phyloP scores from a whole-genome alignment of 2,113 vertebrate species.

The Nerophis lumbriciformis region DNA sequence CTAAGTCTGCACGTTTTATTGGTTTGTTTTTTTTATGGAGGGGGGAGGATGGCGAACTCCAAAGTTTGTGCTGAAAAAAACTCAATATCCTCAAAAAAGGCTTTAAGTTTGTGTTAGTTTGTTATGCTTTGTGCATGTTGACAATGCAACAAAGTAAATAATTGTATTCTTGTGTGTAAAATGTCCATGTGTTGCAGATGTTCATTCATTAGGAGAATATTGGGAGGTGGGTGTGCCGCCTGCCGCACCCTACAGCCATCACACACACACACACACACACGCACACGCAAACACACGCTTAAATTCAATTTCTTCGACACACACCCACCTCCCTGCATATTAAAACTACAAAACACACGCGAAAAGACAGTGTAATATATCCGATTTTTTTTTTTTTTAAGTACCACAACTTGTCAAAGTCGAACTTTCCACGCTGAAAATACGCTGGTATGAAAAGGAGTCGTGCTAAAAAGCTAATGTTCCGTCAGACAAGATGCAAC shows the following conservation, averaged over 20 bases:
- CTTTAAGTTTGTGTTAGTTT: neutral
- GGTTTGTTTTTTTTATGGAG: neutral
- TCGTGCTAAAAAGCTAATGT: neutral
- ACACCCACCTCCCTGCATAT: neutral
- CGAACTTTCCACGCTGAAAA: neutral
- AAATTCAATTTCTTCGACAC: neutral
- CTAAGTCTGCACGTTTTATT: neutral
- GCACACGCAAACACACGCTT: constrained; percentile 3
- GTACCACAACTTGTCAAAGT: neutral
- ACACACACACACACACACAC: neutral
- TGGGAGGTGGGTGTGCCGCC: constrained; percentile 53
- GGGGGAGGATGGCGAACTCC: no score
- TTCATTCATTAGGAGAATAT: constrained; percentile 50
- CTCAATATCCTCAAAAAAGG: neutral
- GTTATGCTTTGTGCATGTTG: neutral
- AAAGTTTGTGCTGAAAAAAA: neutral
- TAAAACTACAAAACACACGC: neutral
- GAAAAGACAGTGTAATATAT: neutral
- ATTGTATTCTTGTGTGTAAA: no score
- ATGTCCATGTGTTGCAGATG: neutral
- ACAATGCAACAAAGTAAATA: no score
- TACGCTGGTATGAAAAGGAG: neutral
- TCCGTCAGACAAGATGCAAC: constrained; percentile 25
- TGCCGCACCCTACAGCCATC: constrained; percentile 52
- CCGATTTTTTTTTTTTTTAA: no score